Conservation (phyloP, 2,113 vertebrate species). For the Terrapene triunguis region DNA sequence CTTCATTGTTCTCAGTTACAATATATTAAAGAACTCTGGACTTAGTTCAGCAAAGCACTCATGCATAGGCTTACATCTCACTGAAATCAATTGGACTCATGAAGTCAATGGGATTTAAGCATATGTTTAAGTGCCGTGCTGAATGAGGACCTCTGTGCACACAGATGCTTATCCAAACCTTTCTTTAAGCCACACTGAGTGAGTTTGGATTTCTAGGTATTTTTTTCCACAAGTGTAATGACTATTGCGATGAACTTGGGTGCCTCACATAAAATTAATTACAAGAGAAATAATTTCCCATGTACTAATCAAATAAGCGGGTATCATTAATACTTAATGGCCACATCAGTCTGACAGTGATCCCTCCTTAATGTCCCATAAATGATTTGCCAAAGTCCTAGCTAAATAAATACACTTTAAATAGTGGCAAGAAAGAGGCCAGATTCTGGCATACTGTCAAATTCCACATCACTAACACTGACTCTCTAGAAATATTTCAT, state of each 20-base stretch:
- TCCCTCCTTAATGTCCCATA: not conserved
- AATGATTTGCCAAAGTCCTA: not conserved
- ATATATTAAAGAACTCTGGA: slow-evolving; percentile 64
- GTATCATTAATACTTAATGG: not conserved
- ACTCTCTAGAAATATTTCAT: not conserved
- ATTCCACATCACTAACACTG: not conserved
- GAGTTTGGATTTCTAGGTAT: not conserved
- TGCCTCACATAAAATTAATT: fast-evolving
- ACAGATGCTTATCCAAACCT: not conserved
- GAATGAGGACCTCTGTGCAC: slow-evolving; percentile 27
- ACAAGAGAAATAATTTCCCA: not conserved
- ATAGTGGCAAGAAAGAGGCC: not conserved
- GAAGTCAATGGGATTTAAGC: slow-evolving; percentile 12
- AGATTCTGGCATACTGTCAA: not conserved
- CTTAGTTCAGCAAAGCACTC: slow-evolving; percentile 66
- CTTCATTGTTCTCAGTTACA: slow-evolving; percentile 60
- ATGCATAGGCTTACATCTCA: not conserved
- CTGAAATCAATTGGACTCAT: slow-evolving; percentile 56
- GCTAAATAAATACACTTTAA: not conserved
- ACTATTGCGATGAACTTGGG: not conserved
- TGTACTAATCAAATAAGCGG: not conserved
- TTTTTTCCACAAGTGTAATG: not conserved
- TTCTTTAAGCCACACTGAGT: not conserved
- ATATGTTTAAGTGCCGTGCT: slow-evolving; percentile 30
- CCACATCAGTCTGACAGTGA: fast-evolving